Evolutionary conservation across 2,888 invertebrate genomes (phyloP).

Genomic region (Volucella inanis): DNA sequence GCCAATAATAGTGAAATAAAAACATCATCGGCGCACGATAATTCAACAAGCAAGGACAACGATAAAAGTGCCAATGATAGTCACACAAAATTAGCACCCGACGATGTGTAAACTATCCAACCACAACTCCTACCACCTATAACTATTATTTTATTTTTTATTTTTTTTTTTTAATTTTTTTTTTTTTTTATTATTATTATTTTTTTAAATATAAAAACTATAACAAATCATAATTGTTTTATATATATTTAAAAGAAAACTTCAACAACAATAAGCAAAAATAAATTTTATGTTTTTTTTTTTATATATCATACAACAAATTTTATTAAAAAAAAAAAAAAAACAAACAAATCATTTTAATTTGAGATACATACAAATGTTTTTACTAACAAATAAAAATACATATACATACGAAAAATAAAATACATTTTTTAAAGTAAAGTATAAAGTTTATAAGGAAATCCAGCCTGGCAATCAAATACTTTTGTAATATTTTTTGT

Average conservation of each 20-base stretch:
- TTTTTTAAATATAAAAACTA: constrained; percentile 60
- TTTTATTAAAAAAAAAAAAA: constrained; percentile 59
- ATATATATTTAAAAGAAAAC: constrained; percentile 56
- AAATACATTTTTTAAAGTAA: constrained; percentile 45
- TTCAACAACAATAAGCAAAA: constrained; percentile 14
- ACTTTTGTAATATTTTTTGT: constrained; percentile 59
- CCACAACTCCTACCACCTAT: constrained; percentile 59
- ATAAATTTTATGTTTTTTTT: constrained; percentile 62
- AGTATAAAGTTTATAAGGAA: constrained; percentile 45
- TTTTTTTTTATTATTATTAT: background rate
- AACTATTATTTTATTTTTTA: constrained; percentile 63
- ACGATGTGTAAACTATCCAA: constrained; percentile 79
- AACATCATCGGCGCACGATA: constrained; percentile 71
- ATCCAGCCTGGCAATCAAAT: constrained; percentile 58
- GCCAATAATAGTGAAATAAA: constrained; percentile 76
- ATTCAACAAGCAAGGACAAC: constrained; percentile 76
- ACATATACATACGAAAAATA: constrained; percentile 4
- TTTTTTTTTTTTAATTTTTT: background rate
- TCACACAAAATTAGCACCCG: constrained; percentile 78
- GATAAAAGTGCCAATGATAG: constrained; percentile 75
- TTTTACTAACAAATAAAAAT: constrained; percentile 55
- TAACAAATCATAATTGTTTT: constrained; percentile 70
- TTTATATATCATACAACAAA: constrained; percentile 60
- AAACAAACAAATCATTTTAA: constrained; percentile 30
- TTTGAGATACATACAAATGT: constrained; percentile 58